Base-by-base conservation (phyloP, 1,140 invertebrate genomes). In the Cephus cinctus region DNA sequence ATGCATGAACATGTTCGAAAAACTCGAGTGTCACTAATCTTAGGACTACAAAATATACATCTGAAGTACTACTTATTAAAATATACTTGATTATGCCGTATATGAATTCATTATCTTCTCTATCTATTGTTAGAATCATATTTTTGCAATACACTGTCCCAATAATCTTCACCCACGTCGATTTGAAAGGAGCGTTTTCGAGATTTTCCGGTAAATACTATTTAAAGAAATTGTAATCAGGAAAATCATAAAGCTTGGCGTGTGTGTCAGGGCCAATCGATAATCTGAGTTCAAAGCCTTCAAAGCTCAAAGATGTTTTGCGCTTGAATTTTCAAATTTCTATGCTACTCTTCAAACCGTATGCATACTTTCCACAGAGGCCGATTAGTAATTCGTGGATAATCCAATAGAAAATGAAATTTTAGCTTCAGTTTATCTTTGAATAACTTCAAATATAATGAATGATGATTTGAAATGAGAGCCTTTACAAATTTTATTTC, bases 11-110 rank as follows among this genome's bases (percentile, higher is more conserved):
- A 19, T 49, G 47, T 12, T 34, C 14, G 4, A 14, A 42, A 19
- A 19, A 43, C 16, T 15, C 22, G 8, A 43, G 34, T 2, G 34
- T 50, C 21, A 9, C 14, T 12, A 50, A 42, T 43, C 5, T 42
- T 30, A 21, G 4, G 2, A 20, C 5, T n/a, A 43, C n/a, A 20
- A 50, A 50, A 50, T 50, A 36, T 25, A 43, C 34, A 1, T 43
- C 41, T 21, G 27, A 22, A 19, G 19, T 36, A 14, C 22, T 4
- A 23, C 30, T 34, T 22, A 47, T 32, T 8, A 50, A 35, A 18
- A 50, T 38, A 31, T 50, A 22, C 21, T 43, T 15, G 5, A 43
- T 43, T 38, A 43, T 27, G 4, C 41, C 47, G 12, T 36, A 43
- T 43, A 15, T 27, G 9, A 46, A 23, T 3, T 12, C 5, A 2